Evolutionary conservation across 2,888 invertebrate genomes (phyloP), one percentile per base, ranked within the genome.

Genomic region (Lithosia quadra): DNA sequence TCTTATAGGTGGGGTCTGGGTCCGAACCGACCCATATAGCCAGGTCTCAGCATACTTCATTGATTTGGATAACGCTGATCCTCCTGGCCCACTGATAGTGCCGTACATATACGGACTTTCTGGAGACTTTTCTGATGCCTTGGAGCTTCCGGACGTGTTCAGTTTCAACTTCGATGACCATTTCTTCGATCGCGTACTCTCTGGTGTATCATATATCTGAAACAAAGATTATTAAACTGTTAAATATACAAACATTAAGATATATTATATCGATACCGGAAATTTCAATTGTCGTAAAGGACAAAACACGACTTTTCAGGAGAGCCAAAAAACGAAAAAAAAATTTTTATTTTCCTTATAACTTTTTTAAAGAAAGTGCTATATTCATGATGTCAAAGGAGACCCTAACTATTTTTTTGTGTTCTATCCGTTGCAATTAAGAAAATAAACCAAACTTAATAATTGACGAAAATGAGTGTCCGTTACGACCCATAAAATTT

Each of bases 1-100:
- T 84, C 95, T 86, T 67, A 90, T 88, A 79, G 91, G 90, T 84
- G 90, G 91, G 81, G 95, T 95, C 76, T 95, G 94, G 76, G 94
- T 95, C 82, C 97, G 95, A 1, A 97, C 96, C 53, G 97, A 97
- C 81, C 98, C 97, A 86, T 98, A 98, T 21, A 98, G 95, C 98
- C 98, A 98, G 67, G 97, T 97, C 86, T 98, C 97, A 53, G 97
- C 97, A 92, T 97, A 97, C 89, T 97, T 97, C 97, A 98, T 97
- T 85, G 97, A 97, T 89, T 97, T 97, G 70, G 97, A 97, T 65
- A 98, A 90, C n/a, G 97, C 96, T 83, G 97, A 96, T 73, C 96
- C 96, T 67, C 96, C 96, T 78, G 96, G 96, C 78, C 96, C 96
- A 74, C 92, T 91, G 76, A 95, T 91, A 34, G 95, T 95, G 59